Evolutionary conservation across 1,140 invertebrate species (phyloP), one percentile per base, ranked within the genome.

Genomic region (Drosophila mauritiana): DNA sequence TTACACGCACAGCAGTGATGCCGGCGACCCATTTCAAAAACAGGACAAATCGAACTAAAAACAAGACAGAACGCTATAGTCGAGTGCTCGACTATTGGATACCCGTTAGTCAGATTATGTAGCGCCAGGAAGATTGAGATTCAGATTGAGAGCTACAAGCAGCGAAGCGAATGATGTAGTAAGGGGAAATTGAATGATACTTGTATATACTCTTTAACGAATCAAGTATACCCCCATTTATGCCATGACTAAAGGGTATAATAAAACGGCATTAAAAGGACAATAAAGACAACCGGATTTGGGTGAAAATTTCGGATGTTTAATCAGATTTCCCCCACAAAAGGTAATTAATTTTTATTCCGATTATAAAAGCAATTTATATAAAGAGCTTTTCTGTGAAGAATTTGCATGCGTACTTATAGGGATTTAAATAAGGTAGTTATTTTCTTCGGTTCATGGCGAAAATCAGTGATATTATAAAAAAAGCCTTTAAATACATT

Each of bases 41-140:
- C 54, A 63, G 53, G 54, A 63, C 61, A 61, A 61, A 64, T 64
- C 31, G 61, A 64, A 64, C 39, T 17, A 20, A 17, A 57, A 17
- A 57, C 15, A 22, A 34, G 25, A 12, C 17, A 13, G 11, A 5
- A 1, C 37, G 37, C 37, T 13, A 8, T 31, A 3, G 31, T 31
- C 31, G 7, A 31, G 8, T 31, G 7, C 31, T 7, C 31, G 31
- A 31, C 31, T 31, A 31, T 31, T 31, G 31, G 7, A 31, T 31
- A 31, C 31, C 31, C 31, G 8, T 7, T 31, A 31, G 2, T 31
- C 7, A 10, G 8, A 31, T 31, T 31, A 31, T 31, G 31, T 3
- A 31, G 7, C 7, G 31, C 6, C 8, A 31, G 7, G 31, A 8
- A 27, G 0, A 27, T 5, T 27, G 25, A 27, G 25, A 10, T 8